Conservation (phyloP, 2,113 vertebrate genomes). For the Gavia stellata region DNA sequence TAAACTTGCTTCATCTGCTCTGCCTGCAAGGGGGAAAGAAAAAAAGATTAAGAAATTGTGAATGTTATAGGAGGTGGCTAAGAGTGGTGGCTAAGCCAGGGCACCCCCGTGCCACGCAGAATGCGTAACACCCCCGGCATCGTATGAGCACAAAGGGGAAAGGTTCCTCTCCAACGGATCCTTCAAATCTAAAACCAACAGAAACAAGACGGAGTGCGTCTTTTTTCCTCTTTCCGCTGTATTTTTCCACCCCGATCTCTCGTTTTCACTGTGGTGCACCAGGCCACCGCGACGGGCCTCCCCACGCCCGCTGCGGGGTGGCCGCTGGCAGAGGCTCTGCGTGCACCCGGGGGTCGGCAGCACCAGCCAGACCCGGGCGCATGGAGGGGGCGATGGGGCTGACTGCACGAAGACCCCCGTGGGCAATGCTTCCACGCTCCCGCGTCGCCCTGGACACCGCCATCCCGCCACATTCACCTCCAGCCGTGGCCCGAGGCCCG, state of each 20-base stretch:
- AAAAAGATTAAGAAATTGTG: not conserved
- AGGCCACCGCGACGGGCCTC: rapidly evolving
- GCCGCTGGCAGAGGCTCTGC: rapidly evolving
- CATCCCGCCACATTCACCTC: no score
- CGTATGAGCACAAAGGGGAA: rapidly evolving
- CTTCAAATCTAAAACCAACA: rapidly evolving
- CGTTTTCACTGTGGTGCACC: rapidly evolving
- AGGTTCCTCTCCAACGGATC: not conserved
- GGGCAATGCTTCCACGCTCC: not conserved
- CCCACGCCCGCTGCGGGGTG: rapidly evolving
- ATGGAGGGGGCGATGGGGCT: rapidly evolving
- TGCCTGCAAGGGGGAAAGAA: not conserved
- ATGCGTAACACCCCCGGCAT: rapidly evolving
- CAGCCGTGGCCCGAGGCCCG: rapidly evolving
- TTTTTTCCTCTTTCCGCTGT: not conserved
- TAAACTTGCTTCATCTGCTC: no score
- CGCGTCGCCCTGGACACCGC: rapidly evolving
- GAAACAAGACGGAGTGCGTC: rapidly evolving
- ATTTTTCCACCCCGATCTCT: not conserved
- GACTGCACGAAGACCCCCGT: rapidly evolving
- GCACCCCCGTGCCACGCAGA: rapidly evolving
- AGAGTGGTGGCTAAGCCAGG: not conserved
- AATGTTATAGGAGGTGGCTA: not conserved
- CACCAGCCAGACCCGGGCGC: rapidly evolving
- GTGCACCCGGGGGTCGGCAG: not conserved